Base-by-base conservation (phyloP, 2,888 invertebrate species). In the Sinohyriopsis cumingii region DNA sequence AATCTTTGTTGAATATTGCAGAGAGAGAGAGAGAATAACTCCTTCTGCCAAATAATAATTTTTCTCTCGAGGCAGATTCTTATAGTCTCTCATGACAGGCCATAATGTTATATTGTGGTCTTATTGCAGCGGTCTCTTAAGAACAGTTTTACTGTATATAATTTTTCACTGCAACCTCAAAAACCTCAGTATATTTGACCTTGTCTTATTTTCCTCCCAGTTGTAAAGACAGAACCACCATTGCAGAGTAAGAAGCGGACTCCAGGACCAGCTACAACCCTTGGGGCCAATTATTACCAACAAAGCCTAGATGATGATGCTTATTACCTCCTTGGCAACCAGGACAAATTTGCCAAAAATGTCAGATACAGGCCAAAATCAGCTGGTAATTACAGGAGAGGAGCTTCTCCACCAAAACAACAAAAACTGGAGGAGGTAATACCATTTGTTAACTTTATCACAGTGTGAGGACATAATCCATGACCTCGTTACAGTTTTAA, bases 271-370 rank as follows among this genome's bases (percentile, higher is more conserved):
- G 63, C 76, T 9, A 75, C 82, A n/a, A 80, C 83, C 9, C 72
- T 84, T 3, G 81, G 80, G 33, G 77, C 77, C 63, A 77, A 84
- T 53, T 86, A 80, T 63, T 77, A 81, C 68, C 79, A 79, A 59
- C 65, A 73, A 19, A 65, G 67, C 5, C 28, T 24, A 55, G 68
- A 59, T 62, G 54, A 65, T 61, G 84, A 83, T 61, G 86, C 87
- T 12, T 89, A 81, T 78, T 80, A 85, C 22, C 81, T 89, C 59
- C 82, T 89, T 55, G 89, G 89, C 18, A 82, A 84, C 68, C 87
- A 89, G 75, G 82, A 84, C 22, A 89, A 88, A 74, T 89, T 89
- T 75, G 76, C 82, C 2, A 55, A 73, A 25, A 89, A 87, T 77
- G 84, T 89, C 2, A 75, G 73, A 24, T 89, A 89, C 73, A 78